Evolutionary conservation across 2,113 vertebrate genomes (phyloP), one percentile per base, ranked within the genome.

Genomic region (Megaptera novaeangliae): DNA sequence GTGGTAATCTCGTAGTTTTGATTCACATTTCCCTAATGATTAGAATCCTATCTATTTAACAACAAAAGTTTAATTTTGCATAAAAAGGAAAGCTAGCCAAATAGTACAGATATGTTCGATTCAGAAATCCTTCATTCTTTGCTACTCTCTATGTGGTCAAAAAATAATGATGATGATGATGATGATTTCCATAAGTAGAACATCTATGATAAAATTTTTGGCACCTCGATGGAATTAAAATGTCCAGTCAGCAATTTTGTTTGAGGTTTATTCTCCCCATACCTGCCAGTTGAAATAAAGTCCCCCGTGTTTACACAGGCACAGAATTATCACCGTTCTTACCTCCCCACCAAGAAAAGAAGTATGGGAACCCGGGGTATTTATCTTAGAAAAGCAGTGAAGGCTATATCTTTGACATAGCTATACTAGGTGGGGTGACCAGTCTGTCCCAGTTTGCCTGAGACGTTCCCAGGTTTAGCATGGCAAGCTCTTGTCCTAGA

Each of bases 121-220:
- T 78, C 44, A 44, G 39, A 87, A 92, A 88, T 92, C 57, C 14
- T 85, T 92, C 25, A 49, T 74, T 95, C 49, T 97, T 36, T 91
- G 59, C 88, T 95, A 34, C 78, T 52, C 44, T 68, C 88, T 74
- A 36, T 96, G 57, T 90, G 39, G 14, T 23, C 88, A 63, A 88
- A 96, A 96, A 95, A 96, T 97, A 92, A 96, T 96, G 94, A 95
- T 80, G 69, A 81, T 81, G 90, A 93, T 96, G 90, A 92, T 96
- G 98, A 98, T 89, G 97, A 97, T 86, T 55, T 98, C 72, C 81
- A 95, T 89, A 94, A 95, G 93, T 93, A 75, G 97, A 95, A 81
- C 85, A 94, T 82, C 15, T 77, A 75, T 98, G 97, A 97, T 95
- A 94, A 98, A 61, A 85, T 55, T 15, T 27, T 57, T n/a, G 23